phyloP scores from a whole-genome alignment of 2,797 vertebrate species.

The Ambastaia sidthimunki region DNA sequence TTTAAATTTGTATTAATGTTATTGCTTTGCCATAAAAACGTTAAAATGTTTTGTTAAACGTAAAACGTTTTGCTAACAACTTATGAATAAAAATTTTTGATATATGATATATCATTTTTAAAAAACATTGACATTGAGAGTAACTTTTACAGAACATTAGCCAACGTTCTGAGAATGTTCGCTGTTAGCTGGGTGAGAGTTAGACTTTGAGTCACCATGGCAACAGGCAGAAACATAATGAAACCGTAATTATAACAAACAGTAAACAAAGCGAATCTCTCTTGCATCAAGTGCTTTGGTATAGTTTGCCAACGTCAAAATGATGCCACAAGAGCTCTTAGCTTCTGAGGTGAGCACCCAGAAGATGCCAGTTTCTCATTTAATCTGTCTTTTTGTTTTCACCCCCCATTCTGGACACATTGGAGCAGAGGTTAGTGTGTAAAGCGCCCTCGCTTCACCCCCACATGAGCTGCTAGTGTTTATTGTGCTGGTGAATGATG shows the following conservation, averaged over 20 bases:
- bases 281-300: not conserved
- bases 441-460: constrained; percentile 3
- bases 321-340: not conserved
- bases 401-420: constrained; percentile 21
- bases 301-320: not conserved
- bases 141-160: not conserved
- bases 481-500: constrained; percentile 61
- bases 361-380: not conserved
- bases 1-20: too few relatives aligned
- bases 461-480: not conserved
- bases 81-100: too few relatives aligned
- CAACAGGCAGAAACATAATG: constrained; percentile 7
- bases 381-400: not conserved
- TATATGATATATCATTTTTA: too few relatives aligned
- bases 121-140: too few relatives aligned
- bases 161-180: too few relatives aligned
- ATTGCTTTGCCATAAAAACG: too few relatives aligned
- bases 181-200: not conserved
- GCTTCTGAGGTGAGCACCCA: not conserved
- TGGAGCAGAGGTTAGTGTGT: not conserved
- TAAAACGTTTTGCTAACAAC: too few relatives aligned
- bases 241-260: constrained; percentile 23
- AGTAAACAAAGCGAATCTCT: constrained; percentile 17
- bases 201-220: constrained; percentile 12
- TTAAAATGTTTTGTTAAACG: too few relatives aligned